These are phyloP conservation scores for Drepana falcataria DNA, from an alignment of 2,888 invertebrate genomes.

Conservation along the genomic window DNA sequence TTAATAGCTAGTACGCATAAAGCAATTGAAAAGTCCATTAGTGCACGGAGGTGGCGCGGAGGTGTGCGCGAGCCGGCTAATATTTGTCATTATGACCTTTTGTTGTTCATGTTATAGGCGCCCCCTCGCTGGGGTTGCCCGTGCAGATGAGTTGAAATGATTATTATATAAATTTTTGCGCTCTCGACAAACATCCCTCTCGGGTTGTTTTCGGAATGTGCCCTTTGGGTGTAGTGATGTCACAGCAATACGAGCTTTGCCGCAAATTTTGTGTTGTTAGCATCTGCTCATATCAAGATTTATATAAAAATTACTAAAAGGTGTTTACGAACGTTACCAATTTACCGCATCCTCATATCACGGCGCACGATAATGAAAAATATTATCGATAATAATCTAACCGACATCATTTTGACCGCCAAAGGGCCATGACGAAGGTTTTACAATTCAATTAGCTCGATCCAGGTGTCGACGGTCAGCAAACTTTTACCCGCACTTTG, in stretches of 20 bases:
- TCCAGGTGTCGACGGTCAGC: slow-evolving; percentile 66
- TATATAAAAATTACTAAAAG: slow-evolving; percentile 4
- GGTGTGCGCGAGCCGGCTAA: slow-evolving; percentile 50
- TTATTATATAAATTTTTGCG: slow-evolving; percentile 60
- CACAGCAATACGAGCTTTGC: slow-evolving; percentile 1
- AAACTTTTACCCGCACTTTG: slow-evolving; percentile 48
- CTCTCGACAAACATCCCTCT: slow-evolving; percentile 47
- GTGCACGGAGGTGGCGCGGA: slow-evolving; percentile 47
- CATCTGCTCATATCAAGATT: not conserved
- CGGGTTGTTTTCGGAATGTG: slow-evolving; percentile 54
- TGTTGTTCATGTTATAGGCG: slow-evolving; percentile 51
- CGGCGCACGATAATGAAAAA: slow-evolving; percentile 50
- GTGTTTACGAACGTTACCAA: slow-evolving; percentile 29
- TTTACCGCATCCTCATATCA: slow-evolving; percentile 43
- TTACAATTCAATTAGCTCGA: slow-evolving; percentile 73
- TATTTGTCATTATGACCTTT: slow-evolving; percentile 71
- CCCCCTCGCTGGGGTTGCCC: slow-evolving; percentile 42
- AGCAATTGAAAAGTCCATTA: slow-evolving; percentile 72
- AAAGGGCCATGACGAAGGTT: slow-evolving; percentile 70
- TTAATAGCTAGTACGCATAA: slow-evolving; percentile 47
- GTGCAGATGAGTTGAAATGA: slow-evolving; percentile 55
- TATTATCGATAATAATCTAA: slow-evolving; percentile 67
- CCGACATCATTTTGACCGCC: slow-evolving; percentile 65
- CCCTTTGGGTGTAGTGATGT: slow-evolving; percentile 49
- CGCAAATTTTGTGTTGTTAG: slow-evolving; percentile 10